These are phyloP conservation scores for Agrilus planipennis DNA, from an alignment of 1,140 invertebrate genomes.

Conservation along the genomic window DNA sequence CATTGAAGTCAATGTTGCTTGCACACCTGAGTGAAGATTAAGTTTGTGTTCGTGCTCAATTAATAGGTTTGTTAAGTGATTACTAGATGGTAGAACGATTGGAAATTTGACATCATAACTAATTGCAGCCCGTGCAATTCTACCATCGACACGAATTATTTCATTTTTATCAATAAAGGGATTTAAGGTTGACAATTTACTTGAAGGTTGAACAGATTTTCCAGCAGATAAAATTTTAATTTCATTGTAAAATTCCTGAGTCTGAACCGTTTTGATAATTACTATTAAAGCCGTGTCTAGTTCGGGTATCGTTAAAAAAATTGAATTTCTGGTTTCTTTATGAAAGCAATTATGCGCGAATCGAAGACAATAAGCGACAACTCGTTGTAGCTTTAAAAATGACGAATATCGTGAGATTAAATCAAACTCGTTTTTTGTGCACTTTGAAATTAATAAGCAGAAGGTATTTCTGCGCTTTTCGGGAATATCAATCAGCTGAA, in stretches of 20 bases:
- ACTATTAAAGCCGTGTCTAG: not conserved
- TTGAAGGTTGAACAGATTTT: not conserved
- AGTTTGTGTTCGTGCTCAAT: not conserved
- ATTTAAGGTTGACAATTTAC: not conserved
- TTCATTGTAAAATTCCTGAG: not conserved
- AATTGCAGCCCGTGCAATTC: not conserved
- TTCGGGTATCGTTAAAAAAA: not conserved
- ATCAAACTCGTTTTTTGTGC: not conserved
- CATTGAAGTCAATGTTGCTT: not conserved
- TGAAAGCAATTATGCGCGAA: not conserved
- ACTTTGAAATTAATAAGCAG: not conserved
- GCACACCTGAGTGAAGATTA: not conserved
- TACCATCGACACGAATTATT: not conserved
- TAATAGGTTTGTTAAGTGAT: not conserved
- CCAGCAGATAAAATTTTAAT: not conserved
- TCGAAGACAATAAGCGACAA: not conserved
- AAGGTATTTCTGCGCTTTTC: no score
- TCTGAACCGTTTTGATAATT: not conserved
- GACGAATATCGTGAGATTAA: not conserved
- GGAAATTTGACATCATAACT: not conserved
- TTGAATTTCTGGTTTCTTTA: not conserved
- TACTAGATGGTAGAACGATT: not conserved
- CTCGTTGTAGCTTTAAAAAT: not conserved
- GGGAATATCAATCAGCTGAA: no score
- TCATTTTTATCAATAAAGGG: not conserved